Evolutionary conservation across 1,140 invertebrate species (phyloP).

Genomic region (Megalopta genalis): DNA sequence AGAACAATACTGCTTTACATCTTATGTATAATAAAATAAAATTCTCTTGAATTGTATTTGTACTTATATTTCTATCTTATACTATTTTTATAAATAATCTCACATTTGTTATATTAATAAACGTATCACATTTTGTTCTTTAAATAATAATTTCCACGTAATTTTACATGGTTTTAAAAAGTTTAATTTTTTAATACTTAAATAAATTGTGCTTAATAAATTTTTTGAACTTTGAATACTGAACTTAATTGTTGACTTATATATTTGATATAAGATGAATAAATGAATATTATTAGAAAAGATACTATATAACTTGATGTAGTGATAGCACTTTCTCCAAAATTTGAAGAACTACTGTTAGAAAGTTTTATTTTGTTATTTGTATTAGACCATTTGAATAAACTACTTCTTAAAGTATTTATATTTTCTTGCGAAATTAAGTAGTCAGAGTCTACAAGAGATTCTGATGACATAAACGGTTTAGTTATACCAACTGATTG

Average conservation of each 20-base stretch:
- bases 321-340: conserved; percentile 8
- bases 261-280: too few species aligned
- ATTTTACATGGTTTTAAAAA: conserved; percentile 3
- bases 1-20: background rate
- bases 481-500: background rate
- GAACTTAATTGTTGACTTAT: conserved; percentile 37
- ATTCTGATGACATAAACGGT: background rate
- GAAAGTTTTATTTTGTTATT: conserved; percentile 21
- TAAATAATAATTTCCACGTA: background rate
- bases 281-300: conserved; percentile 6
- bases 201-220: conserved; percentile 55
- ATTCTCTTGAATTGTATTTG: background rate
- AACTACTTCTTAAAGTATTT: conserved; percentile 13
- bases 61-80: background rate
- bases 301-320: conserved; percentile 6
- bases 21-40: background rate
- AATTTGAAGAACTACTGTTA: conserved; percentile 14
- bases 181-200: too few species aligned
- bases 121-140: background rate
- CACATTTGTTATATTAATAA: background rate
- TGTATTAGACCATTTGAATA: conserved; percentile 3
- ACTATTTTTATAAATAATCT: background rate
- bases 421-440: conserved; percentile 13
- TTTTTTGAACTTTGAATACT: conserved; percentile 42
- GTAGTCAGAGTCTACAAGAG: conserved; percentile 1